Conservation (phyloP, 92 coral and sea anemone species). For the Blastomussa wellsi region DNA sequence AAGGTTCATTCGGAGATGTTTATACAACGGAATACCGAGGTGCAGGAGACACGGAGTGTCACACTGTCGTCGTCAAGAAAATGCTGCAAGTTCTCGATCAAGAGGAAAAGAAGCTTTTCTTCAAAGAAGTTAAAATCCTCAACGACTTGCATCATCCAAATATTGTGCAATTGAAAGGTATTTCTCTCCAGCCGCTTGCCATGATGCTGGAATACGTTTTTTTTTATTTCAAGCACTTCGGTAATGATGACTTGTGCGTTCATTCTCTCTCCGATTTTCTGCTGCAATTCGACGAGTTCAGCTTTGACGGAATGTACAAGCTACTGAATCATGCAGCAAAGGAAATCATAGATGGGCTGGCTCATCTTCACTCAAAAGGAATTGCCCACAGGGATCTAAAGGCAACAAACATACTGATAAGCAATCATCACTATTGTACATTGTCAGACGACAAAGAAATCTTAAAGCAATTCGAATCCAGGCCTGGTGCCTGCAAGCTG, state of each 20-base stretch:
- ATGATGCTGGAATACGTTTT: constrained; percentile 40
- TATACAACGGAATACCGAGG: too few relatives aligned
- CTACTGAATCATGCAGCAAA: constrained; percentile 33
- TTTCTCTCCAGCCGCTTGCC: constrained; percentile 27
- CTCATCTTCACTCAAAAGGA: constrained; percentile 6
- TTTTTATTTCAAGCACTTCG: constrained; percentile 44
- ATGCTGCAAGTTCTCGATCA: neutral
- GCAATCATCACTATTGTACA: constrained; percentile 1
- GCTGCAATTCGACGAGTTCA: constrained; percentile 17
- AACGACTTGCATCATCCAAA: constrained; percentile 3
- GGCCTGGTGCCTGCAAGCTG: constrained; percentile 14
- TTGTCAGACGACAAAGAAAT: neutral
- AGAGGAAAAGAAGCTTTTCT: neutral
- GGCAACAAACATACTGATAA: constrained; percentile 11
- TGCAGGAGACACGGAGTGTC: too few relatives aligned
- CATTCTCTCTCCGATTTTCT: constrained; percentile 37
- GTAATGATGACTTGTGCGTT: constrained; percentile 18
- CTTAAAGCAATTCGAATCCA: neutral
- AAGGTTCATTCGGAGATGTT: too few relatives aligned
- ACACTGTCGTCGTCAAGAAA: neutral
- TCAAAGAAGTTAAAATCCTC: neutral
- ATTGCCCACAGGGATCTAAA: constrained; percentile 25
- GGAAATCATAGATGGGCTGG: constrained; percentile 7
- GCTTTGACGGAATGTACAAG: constrained; percentile 41
- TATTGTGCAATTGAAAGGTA: constrained; percentile 25